Evolutionary conservation across 2,797 vertebrate genomes (phyloP), one percentile per base, ranked within the genome.

Genomic region (Takifugu rubripes): DNA sequence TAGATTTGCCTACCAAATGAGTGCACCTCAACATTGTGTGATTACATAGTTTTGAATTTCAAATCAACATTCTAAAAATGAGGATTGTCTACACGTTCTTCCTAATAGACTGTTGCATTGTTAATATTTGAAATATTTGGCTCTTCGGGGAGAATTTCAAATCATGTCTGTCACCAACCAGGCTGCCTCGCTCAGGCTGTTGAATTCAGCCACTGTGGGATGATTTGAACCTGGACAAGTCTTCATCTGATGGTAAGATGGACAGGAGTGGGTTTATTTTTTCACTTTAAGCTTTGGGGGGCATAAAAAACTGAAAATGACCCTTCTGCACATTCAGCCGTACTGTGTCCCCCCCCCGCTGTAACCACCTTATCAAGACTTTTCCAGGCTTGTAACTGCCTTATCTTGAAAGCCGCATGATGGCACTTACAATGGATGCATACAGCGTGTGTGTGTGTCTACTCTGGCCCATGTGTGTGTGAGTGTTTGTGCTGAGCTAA

Each of bases 351-450:
- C 40, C 56, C 21, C 51, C 70, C 63, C 68, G 51, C 46, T 74
- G 47, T 67, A 55, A 59, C 55, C 52, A 7, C 31, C 29, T 79
- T 73, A 75, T 80, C 68, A 60, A 72, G 51, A 46, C 49, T n/a
- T 70, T 31, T 61, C 66, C 45, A 42, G 31, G 16, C 62, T 68
- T 64, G 65, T 54, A 55, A 31, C 48, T 25, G 56, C 40, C 71
- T 81, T 84, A 83, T 85, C 79, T 81, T 68, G 7, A 26, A 55
- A 64, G 69, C 56, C 57, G 63, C 71, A 75, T 74, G 33, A 74
- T 68, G 63, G 36, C 54, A 48, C 33, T 2, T 42, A 74, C 75
- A 78, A 68, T 82, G 52, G 59, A 52, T 59, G 21, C 46, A 36
- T 5, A 42, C 44, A 8, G 44, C n/a, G 43, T 61, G 68, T 64